Base-by-base conservation (phyloP, 2,888 invertebrate species). In the Drosophila pegasa region DNA sequence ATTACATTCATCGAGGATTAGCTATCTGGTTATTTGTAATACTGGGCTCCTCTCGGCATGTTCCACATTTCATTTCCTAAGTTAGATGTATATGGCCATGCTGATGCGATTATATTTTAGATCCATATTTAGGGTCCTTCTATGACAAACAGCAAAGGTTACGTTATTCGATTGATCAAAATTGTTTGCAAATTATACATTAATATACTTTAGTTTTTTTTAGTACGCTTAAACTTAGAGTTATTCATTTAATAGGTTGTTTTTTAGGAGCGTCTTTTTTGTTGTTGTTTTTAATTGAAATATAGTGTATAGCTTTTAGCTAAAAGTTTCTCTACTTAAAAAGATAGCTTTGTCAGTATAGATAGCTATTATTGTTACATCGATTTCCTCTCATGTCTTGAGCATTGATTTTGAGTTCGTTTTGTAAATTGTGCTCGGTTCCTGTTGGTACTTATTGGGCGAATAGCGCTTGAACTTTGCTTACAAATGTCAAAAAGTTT, bases 71-170 rank as follows among this genome's bases (percentile, higher is more conserved):
- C 35, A 64, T 60, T 64, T 64, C 51, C 59, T 65, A 66, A 51
- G 68, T 75, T 81, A 86, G 25, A 18, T 54, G 52, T 55, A 48
- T 86, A 71, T 81, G 86, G 77, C 83, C 63, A 52, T 68, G 40
- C 56, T 66, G 64, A 60, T 69, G 20, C 31, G 47, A 31, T 29
- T 8, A 29, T 29, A 29, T 33, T 52, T 33, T 52, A 60, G 52
- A 63, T 22, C 51, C 22, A 20, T 41, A 25, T 41, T 5, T 52
- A 38, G 29, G 52, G 64, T 61, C 60, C 64, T 59, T 27, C 18
- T 25, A 52, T 58, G 35, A 47, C 29, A 51, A 47, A 48, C 54
- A 63, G 57, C 45, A 54, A 62, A 31, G 40, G 22, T 50, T 70
- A 60, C 38, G 35, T 31, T 43, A 29, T 66, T 47, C 35, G 47